Percentiles rank a stretch among this genome's conserved stretches.
Evolutionary conservation across 2,888 invertebrate species (phyloP).

Genomic region (Dicyrtoma fusca): DNA sequence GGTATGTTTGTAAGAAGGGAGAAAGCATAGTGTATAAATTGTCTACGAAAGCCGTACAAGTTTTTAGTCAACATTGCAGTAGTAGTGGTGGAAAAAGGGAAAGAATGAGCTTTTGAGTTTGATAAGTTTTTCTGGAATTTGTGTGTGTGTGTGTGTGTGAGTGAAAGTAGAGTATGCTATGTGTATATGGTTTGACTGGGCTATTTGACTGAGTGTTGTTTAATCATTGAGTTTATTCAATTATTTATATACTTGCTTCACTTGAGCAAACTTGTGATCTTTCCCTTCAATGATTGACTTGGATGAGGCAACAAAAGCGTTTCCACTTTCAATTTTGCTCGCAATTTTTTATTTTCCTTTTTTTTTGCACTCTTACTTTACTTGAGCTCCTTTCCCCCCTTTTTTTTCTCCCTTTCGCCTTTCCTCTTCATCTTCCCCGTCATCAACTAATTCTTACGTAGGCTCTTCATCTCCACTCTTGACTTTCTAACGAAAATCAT

Average conservation of each 20-base stretch:
- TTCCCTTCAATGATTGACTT: not conserved
- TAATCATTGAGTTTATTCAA: conserved; percentile 17
- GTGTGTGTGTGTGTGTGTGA: not conserved
- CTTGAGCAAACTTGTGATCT: not conserved
- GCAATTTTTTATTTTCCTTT: not conserved
- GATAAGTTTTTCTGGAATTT: not conserved
- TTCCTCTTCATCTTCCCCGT: not conserved
- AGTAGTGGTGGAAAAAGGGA: too few species aligned
- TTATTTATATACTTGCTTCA: conserved; percentile 6
- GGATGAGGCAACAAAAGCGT: conserved; percentile 7
- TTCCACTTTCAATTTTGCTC: not conserved
- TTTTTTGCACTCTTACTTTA: not conserved
- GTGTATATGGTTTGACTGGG: too few species aligned
- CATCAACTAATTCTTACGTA: not conserved
- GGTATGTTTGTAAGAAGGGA: too few species aligned
- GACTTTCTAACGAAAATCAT: too few species aligned
- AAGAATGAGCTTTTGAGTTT: not conserved
- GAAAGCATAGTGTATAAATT: too few species aligned
- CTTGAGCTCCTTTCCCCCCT: not conserved
- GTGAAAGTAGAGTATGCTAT: too few species aligned
- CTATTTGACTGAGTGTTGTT: too few species aligned
- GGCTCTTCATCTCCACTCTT: not conserved
- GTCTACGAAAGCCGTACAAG: too few species aligned
- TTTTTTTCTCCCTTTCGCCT: not conserved
- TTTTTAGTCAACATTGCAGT: too few species aligned